Evolutionary conservation across 2,113 vertebrate genomes (phyloP).

Genomic region (Peromyscus maniculatus): DNA sequence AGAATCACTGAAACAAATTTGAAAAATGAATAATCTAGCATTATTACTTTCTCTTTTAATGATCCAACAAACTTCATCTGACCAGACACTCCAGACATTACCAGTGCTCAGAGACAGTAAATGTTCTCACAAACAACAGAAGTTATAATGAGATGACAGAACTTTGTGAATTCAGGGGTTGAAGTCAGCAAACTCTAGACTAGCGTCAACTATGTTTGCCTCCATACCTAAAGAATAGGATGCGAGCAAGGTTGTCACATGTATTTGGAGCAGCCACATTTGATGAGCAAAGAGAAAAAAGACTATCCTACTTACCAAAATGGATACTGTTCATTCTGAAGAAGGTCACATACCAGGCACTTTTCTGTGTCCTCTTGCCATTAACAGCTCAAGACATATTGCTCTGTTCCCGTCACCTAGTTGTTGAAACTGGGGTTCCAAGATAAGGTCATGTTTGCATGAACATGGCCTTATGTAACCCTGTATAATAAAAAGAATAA

Average conservation of each 20-base stretch:
- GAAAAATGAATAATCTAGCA: conserved; percentile 38
- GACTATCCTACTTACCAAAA: background rate
- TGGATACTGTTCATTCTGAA: background rate
- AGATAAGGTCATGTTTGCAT: background rate
- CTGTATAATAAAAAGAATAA: background rate
- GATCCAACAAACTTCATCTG: conserved; percentile 78
- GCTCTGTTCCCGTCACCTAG: background rate
- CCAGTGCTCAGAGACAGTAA: conserved; percentile 58
- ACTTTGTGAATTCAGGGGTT: background rate
- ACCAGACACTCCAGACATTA: background rate
- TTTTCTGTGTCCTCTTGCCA: background rate
- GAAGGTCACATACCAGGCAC: background rate
- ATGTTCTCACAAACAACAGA: conserved; percentile 44
- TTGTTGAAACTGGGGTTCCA: background rate
- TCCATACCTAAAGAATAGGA: background rate
- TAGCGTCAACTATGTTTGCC: background rate
- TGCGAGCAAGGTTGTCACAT: background rate
- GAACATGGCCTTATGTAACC: background rate
- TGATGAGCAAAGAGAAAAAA: background rate
- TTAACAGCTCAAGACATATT: background rate
- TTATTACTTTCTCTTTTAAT: conserved; percentile 55
- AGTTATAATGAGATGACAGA: conserved; percentile 7
- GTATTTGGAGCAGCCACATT: background rate
- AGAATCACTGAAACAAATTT: conserved; percentile 70
- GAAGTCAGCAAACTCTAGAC: background rate